phyloP scores from a whole-genome alignment of 1,140 invertebrate species.

The Orchestia grillus region DNA sequence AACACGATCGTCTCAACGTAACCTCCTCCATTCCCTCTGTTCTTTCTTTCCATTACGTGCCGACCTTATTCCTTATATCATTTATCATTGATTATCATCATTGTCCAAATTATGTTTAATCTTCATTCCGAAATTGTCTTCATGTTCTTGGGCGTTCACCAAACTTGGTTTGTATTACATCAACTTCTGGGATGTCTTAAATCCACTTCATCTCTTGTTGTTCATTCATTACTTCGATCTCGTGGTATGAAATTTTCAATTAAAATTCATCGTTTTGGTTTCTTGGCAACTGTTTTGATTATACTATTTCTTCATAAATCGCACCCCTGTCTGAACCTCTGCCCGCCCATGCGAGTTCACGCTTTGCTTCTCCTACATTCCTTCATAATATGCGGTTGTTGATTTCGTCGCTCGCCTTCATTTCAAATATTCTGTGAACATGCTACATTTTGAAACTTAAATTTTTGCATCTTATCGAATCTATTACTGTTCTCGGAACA shows the following conservation, averaged over 20 bases:
- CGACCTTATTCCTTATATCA: neutral
- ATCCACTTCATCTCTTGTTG: neutral
- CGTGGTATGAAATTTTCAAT: neutral
- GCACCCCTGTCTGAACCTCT: neutral
- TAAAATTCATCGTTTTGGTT: neutral
- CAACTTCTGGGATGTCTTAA: neutral
- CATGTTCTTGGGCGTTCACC: neutral
- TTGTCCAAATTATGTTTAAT: neutral
- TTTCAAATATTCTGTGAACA: neutral
- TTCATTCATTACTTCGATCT: neutral
- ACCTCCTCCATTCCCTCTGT: neutral
- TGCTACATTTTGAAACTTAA: neutral
- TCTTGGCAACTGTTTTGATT: neutral
- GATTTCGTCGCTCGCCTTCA: neutral
- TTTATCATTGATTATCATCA: neutral
- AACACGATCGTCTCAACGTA: constrained; percentile 39
- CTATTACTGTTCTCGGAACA: neutral
- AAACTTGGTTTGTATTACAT: neutral
- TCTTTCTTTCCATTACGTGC: neutral
- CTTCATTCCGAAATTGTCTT: neutral
- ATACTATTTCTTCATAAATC: neutral
- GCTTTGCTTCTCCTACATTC: neutral
- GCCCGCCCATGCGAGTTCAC: neutral
- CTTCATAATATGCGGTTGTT: neutral
- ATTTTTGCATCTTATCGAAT: neutral